Evolutionary conservation across 2,888 invertebrate genomes (phyloP), one percentile per base, ranked within the genome.

Genomic region (Pyralis farinalis): DNA sequence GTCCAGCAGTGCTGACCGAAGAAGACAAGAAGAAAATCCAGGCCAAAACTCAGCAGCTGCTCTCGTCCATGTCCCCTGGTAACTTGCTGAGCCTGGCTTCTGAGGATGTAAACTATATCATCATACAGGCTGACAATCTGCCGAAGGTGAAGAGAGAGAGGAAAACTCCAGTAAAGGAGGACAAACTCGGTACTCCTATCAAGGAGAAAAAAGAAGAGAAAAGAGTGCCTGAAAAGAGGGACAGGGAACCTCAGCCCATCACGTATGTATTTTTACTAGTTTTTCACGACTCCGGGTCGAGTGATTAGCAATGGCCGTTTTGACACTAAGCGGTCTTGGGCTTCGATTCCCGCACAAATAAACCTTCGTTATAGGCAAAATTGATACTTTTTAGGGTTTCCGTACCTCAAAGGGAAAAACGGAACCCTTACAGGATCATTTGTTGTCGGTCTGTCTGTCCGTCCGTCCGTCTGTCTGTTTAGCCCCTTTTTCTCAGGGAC

Each of bases 91-190:
- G 59, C 0, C 40, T 82, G 0, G 74, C 75, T 0, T 73, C 73
- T 0, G 66, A 78, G 0, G 79, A 86, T n/a, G 79, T 85, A 1
- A 82, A 79, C 44, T 88, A 87, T 40, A 83, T 88, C 22, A 83
- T 89, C n/a, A 73, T 87, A 1, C 82, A 83, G 44, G 47, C 67
- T 0, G 65, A 67, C 0, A 63, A 70, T 0, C 30, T 42, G 0
- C 44, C 53, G 9, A 53, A 39, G 0, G 11, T 34, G 0, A 60
- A 46, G 37, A 54, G 46, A 2, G 60, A 57, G 10, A 52, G 43
- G 35, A 48, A 49, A 5, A 43, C 44, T 4, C 41, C 42, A 3
- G 38, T 49, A 1, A 49, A 54, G 25, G 51, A 43, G 4, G 34
- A 25, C 8, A 12, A 31, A 0, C 7, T n/a, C 0, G 51, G n/a